A percentile compares a stretch with the other conserved stretches of the same genome.
Conservation (phyloP, 2,888 invertebrate genomes). For the Neoitamus cyanurus region DNA sequence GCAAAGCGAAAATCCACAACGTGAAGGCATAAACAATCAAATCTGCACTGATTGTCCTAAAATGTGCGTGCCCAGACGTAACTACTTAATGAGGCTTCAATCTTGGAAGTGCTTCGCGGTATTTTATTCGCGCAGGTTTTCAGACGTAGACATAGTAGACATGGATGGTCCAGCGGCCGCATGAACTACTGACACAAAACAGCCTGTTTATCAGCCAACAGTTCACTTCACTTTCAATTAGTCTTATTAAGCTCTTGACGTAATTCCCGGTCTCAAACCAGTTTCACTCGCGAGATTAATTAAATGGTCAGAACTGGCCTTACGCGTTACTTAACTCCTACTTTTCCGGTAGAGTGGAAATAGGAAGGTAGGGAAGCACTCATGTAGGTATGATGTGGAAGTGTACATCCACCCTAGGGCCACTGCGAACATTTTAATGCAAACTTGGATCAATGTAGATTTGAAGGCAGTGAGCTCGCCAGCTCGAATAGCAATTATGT, state of each 20-base stretch:
- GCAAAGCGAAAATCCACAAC: neutral
- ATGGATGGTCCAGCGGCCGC: neutral
- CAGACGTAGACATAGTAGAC: neutral
- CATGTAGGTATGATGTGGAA: neutral
- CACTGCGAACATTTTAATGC: neutral
- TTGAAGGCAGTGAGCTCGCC: neutral
- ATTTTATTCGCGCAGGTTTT: neutral
- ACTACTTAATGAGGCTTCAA: neutral
- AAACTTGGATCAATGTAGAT: neutral
- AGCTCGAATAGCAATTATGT: constrained; percentile 21
- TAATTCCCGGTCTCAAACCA: constrained; percentile 18
- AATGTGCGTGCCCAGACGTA: neutral
- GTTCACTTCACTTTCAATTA: constrained; percentile 36
- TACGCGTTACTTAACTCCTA: neutral
- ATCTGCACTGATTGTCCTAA: neutral
- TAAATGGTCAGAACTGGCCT: constrained; percentile 20
- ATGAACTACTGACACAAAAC: constrained; percentile 30
- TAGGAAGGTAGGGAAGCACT: neutral
- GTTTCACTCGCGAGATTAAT: constrained; percentile 3
- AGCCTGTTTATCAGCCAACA: neutral
- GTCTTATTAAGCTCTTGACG: constrained; percentile 27
- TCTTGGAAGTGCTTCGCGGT: neutral
- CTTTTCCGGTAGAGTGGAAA: constrained; percentile 7
- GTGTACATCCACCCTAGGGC: neutral
- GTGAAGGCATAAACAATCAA: neutral